Evolutionary conservation across 2,113 vertebrate species (phyloP).

Genomic region (Pteropus alecto): DNA sequence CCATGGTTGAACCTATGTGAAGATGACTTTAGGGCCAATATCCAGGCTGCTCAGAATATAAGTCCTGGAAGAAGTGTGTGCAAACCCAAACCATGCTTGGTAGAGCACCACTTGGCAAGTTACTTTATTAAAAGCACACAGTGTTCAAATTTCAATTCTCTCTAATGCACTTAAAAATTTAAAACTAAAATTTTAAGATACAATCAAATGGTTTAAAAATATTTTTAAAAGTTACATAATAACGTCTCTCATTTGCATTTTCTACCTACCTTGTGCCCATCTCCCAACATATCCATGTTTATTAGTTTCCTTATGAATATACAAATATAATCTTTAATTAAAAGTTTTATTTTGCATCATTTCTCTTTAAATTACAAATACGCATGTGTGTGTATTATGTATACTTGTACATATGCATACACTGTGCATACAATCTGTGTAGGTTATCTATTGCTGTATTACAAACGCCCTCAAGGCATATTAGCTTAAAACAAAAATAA

Average conservation of each 20-base stretch:
- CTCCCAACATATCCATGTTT: not conserved
- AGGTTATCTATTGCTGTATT: not conserved
- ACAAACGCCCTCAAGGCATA: not conserved
- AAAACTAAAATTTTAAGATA: not conserved
- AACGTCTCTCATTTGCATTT: not conserved
- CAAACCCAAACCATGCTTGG: not conserved
- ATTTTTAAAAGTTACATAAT: not conserved
- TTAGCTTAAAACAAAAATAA: not conserved
- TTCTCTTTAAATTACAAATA: not conserved
- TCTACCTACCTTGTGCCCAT: not conserved
- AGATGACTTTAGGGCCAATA: not conserved
- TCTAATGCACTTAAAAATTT: not conserved
- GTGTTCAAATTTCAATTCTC: not conserved
- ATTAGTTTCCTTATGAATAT: not conserved
- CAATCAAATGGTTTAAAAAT: not conserved
- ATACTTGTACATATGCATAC: not conserved
- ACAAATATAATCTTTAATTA: not conserved
- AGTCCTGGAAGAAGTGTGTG: not conserved
- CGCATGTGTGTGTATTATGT: not conserved
- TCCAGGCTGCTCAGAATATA: not conserved
- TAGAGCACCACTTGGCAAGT: not conserved
- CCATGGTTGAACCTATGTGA: not conserved
- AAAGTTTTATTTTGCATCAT: not conserved
- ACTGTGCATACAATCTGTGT: not conserved
- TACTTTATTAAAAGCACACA: not conserved